Percentiles rank a stretch among this genome's conserved stretches.
Evolutionary conservation across 2,888 invertebrate genomes (phyloP).

Genomic region (Drosophila macrospina): DNA sequence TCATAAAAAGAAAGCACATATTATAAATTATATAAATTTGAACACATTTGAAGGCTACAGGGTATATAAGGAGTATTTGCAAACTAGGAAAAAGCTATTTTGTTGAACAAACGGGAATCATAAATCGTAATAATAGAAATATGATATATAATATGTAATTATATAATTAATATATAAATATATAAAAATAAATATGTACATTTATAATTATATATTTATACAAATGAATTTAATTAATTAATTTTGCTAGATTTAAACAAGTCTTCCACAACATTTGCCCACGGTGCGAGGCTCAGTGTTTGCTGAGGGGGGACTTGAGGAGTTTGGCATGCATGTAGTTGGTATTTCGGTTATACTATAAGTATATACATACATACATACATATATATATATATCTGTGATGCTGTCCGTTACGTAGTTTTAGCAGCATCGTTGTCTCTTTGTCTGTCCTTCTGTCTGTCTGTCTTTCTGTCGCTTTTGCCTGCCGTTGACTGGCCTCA

Average conservation of each 20-base stretch:
- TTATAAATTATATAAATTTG: too few species aligned
- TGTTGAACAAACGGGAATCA: too few species aligned
- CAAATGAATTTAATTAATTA: too few species aligned
- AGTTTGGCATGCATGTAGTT: slow-evolving; percentile 5
- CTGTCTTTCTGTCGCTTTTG: slow-evolving; percentile 3
- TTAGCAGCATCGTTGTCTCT: slow-evolving; percentile 29
- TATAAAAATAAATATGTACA: too few species aligned
- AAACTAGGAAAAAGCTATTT: too few species aligned
- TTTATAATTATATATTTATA: too few species aligned
- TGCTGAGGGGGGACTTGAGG: slow-evolving; percentile 1
- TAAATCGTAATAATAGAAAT: too few species aligned
- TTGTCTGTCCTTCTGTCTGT: background rate
- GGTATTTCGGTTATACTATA: slow-evolving; percentile 11
- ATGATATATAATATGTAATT: too few species aligned
- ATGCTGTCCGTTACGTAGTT: slow-evolving; percentile 37
- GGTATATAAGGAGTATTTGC: too few species aligned
- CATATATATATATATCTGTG: background rate
- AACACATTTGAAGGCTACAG: too few species aligned
- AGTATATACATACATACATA: background rate
- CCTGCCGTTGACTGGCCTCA: slow-evolving; percentile 52
- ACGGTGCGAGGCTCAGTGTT: slow-evolving; percentile 17
- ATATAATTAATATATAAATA: too few species aligned
- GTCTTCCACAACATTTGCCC: background rate
- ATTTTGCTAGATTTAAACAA: background rate
- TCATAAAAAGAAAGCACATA: too few species aligned